These are phyloP conservation scores for Prochilodus magdalenae DNA, from an alignment of 2,113 vertebrate genomes.

Conservation along the genomic window DNA sequence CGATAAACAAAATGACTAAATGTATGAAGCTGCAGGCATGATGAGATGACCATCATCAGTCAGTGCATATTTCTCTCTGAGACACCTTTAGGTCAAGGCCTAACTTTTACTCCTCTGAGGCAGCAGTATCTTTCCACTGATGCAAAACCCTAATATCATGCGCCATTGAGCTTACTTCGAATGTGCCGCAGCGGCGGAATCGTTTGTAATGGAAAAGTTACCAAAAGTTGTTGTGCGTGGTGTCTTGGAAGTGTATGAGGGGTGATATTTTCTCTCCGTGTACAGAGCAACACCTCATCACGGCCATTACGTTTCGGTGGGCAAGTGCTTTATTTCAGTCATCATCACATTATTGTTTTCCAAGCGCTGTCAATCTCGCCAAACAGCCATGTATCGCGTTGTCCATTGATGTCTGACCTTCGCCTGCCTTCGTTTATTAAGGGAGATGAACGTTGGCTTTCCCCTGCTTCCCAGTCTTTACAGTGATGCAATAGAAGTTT, in stretches of 20 bases:
- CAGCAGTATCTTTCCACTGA: constrained; percentile 7
- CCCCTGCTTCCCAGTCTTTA: background rate
- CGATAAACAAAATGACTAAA: background rate
- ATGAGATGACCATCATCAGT: background rate
- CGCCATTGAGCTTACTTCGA: constrained; percentile 32
- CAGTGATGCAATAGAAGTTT: constrained; percentile 40
- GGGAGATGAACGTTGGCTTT: constrained; percentile 18
- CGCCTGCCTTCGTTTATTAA: constrained; percentile 19
- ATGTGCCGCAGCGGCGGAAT: constrained; percentile 27
- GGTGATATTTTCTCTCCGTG: constrained; percentile 8
- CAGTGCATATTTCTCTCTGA: background rate
- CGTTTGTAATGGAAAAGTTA: constrained; percentile 42
- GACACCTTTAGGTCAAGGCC: constrained; percentile 17
- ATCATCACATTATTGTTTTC: constrained; percentile 10
- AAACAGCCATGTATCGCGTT: background rate
- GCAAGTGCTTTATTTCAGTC: constrained; percentile 17
- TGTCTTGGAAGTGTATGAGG: background rate
- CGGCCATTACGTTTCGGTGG: background rate
- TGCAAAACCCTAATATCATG: constrained; percentile 30
- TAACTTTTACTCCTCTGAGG: background rate
- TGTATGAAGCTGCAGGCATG: background rate
- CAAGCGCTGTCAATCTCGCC: background rate
- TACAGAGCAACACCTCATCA: constrained; percentile 3
- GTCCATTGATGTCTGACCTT: constrained; percentile 6
- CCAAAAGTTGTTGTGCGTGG: constrained; percentile 23